Evolutionary conservation across 2,113 vertebrate genomes (phyloP).

Genomic region (Brachyistius frenatus): DNA sequence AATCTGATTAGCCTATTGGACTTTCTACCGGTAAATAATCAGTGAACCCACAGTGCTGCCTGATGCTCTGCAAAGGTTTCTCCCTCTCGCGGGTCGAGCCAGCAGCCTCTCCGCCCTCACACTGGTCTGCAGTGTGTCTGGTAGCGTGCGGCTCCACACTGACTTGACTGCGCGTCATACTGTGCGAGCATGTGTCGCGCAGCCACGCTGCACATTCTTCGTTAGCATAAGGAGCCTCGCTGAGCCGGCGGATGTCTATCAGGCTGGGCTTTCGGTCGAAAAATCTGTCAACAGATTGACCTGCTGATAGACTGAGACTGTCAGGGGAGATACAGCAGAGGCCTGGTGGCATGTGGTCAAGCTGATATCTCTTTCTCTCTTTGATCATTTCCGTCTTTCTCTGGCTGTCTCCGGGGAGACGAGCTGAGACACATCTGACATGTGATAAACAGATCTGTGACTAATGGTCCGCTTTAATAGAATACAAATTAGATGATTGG

Average conservation of each 20-base stretch:
- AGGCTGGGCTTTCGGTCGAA: conserved; percentile 39
- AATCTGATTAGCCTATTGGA: not conserved
- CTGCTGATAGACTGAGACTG: conserved; percentile 46
- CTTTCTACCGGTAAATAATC: not conserved
- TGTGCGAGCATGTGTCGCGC: conserved; percentile 65
- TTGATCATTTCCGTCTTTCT: conserved; percentile 44
- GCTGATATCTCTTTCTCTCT: conserved; percentile 45
- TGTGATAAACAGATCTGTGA: conserved; percentile 69
- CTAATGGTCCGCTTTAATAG: conserved; percentile 63
- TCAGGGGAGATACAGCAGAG: conserved; percentile 48
- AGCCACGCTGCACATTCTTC: conserved; percentile 19
- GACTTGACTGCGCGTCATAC: conserved; percentile 45
- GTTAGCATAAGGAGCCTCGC: conserved; percentile 56
- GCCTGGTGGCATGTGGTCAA: conserved; percentile 52
- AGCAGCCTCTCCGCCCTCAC: conserved; percentile 20
- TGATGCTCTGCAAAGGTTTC: not conserved
- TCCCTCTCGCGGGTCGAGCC: not conserved
- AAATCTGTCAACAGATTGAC: conserved; percentile 65
- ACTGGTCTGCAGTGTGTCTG: conserved; percentile 12
- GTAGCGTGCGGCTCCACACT: conserved; percentile 35
- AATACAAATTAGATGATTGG: conserved; percentile 69
- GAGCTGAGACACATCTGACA: conserved; percentile 55
- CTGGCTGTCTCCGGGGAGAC: conserved; percentile 52
- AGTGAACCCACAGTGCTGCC: not conserved
- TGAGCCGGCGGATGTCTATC: conserved; percentile 55